phyloP scores from a whole-genome alignment of 2,113 vertebrate species.

The Pygoscelis adeliae region DNA sequence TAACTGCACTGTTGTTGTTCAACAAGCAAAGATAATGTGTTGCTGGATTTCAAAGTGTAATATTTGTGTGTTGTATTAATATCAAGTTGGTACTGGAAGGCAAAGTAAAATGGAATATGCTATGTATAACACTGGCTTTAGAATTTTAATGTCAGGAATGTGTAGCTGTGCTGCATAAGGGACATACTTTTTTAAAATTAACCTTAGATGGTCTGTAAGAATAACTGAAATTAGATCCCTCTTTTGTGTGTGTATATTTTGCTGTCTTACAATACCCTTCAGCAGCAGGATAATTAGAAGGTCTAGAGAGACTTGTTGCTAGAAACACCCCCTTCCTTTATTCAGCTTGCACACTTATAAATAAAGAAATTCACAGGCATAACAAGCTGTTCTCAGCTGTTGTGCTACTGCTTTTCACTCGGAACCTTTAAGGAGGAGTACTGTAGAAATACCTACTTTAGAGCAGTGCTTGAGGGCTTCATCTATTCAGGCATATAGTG shows the following conservation, averaged over 20 bases:
- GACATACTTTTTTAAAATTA: background rate
- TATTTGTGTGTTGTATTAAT: background rate
- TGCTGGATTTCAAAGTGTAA: background rate
- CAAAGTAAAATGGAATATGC: background rate
- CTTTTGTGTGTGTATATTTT: background rate
- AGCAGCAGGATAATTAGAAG: background rate
- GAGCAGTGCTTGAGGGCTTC: background rate
- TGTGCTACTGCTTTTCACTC: background rate
- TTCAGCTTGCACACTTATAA: background rate
- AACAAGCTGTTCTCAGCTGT: background rate
- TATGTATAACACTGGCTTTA: background rate
- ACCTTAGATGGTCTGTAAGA: background rate
- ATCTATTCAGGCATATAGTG: background rate
- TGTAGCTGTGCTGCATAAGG: background rate
- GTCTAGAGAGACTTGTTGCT: background rate
- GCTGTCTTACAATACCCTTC: background rate
- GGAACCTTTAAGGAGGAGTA: background rate
- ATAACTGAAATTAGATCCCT: background rate
- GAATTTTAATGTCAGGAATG: background rate
- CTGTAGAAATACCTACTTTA: background rate
- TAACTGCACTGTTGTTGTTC: background rate
- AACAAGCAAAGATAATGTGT: background rate
- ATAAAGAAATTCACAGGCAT: background rate
- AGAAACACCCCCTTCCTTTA: background rate
- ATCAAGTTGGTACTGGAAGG: background rate